Base-by-base conservation (phyloP, 30 jellyfish, hydroid and myxozoan genomes). In the Turritopsis dohrnii region DNA sequence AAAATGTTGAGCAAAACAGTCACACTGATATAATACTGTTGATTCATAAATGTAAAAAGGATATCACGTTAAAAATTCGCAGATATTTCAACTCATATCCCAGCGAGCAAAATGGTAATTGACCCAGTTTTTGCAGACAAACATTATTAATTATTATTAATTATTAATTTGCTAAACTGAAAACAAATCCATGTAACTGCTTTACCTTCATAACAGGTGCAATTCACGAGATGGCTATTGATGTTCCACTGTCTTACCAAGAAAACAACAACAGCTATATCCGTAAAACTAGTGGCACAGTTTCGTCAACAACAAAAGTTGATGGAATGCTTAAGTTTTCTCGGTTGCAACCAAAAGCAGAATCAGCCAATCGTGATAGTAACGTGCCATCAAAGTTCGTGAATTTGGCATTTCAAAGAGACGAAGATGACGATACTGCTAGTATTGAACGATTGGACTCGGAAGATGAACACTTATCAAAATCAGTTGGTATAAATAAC, bases 1-100 rank as follows among this genome's bases (percentile, higher is more conserved):
- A 66, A 21, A 76, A 90, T 24, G 93, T 94, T 24, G 85, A 71
- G 13, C 91, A 83, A 1, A 90, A 90, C 28, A 82, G 85, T 24
- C 99, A 94, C 52, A 85, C 95, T 17, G 99, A 94, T 18, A 88
- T 94, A 54, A 94, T 94, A 80, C 86, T 94, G 91, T 90, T 83
- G 77, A 94, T 94, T 53, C 99, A 94, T 83, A 94, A 89, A 75
- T 93, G 86, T 76, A 94, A 94, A 69, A 88, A 79, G 52, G 73
- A 71, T 26, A 94, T 94, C 16, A 82, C 87, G 19, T 85, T 94
- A 60, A 90, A 86, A 74, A 79, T 93, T 19, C 90, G 93, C 41
- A 76, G 98, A 69, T 88, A 81, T 52, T 80, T 88, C 75, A 86
- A 81, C 41, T 9, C 80, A n/a, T 26, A 28, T 23, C 65, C 28